A percentile compares a stretch with the other conserved stretches of the same genome.
These are phyloP conservation scores for Eucidaris tribuloides DNA, from an alignment of 35 echinoderm and acorn worm genomes.

Conservation along the genomic window DNA sequence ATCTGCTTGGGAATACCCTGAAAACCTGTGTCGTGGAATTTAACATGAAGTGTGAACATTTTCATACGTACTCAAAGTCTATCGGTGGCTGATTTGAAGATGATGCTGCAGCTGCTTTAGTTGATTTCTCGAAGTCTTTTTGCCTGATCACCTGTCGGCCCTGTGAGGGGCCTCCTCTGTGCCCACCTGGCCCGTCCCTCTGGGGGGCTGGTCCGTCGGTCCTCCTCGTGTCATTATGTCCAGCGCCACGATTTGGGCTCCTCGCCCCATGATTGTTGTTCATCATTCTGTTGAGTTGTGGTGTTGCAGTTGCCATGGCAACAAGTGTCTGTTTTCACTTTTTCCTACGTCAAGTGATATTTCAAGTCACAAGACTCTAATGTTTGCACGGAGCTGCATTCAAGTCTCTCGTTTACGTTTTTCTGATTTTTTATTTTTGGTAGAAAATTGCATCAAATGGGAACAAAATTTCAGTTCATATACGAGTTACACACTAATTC, in stretches of 20 bases:
- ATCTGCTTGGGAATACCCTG: no score
- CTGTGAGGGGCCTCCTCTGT: constrained; percentile 21
- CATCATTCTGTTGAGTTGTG: constrained; percentile 47
- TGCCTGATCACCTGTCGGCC: constrained; percentile 22
- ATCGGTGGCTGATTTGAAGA: neutral
- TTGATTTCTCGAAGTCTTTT: neutral
- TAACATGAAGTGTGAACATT: no score
- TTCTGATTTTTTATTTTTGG: no score
- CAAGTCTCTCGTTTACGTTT: no score
- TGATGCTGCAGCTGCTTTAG: neutral
- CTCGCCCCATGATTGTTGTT: constrained; percentile 59
- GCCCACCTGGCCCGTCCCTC: neutral
- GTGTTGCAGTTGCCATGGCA: constrained; percentile 62
- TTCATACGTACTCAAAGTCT: constrained; percentile 14
- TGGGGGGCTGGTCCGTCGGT: constrained; percentile 11
- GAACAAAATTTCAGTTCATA: constrained; percentile 25
- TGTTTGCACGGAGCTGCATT: no score
- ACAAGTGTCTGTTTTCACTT: constrained; percentile 21
- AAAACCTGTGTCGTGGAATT: no score
- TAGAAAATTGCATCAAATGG: constrained; percentile 29
- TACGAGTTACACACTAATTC: constrained; percentile 6
- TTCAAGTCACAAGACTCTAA: no score
- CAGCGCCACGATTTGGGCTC: constrained; percentile 49
- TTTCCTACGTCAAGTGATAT: no score
- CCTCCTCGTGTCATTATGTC: constrained; percentile 18